These are phyloP conservation scores for Conus betulinus DNA, from an alignment of 1,140 invertebrate species.

Conservation along the genomic window DNA sequence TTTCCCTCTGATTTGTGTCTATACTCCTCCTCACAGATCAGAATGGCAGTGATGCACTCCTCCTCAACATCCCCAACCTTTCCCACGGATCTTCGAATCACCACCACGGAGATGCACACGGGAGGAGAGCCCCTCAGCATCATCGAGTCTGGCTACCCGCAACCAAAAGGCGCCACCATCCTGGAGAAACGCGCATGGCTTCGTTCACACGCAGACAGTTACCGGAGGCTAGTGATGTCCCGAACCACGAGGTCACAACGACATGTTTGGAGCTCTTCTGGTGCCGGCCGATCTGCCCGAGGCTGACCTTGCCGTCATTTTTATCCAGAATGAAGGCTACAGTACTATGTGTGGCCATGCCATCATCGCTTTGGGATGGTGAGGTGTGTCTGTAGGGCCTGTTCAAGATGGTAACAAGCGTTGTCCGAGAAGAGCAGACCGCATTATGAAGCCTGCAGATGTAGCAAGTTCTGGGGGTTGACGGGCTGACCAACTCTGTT, in stretches of 20 bases:
- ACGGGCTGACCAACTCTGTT: too few relatives aligned
- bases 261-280: slow-evolving; percentile 72
- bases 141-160: slow-evolving; percentile 67
- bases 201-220: slow-evolving; percentile 54
- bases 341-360: slow-evolving; percentile 75
- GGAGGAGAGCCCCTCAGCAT: slow-evolving; percentile 71
- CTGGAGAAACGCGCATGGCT: slow-evolving; percentile 67
- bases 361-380: slow-evolving; percentile 70
- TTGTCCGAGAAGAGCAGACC: too few relatives aligned
- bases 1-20: too few relatives aligned
- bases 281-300: slow-evolving; percentile 59
- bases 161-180: slow-evolving; percentile 56
- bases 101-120: slow-evolving; percentile 73
- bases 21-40: not conserved
- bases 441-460: too few relatives aligned
- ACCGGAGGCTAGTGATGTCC: slow-evolving; percentile 67
- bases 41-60: not conserved
- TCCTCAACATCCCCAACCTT: not conserved
- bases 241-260: slow-evolving; percentile 73
- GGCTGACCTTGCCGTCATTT: slow-evolving; percentile 71
- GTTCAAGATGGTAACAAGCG: too few relatives aligned
- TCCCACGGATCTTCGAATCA: slow-evolving; percentile 27
- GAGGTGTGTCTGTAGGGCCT: slow-evolving; percentile 18
- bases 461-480: too few relatives aligned
- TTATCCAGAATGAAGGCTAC: slow-evolving; percentile 75